These are phyloP conservation scores for Tursiops truncatus DNA, from an alignment of 2,113 vertebrate species.

Conservation along the genomic window DNA sequence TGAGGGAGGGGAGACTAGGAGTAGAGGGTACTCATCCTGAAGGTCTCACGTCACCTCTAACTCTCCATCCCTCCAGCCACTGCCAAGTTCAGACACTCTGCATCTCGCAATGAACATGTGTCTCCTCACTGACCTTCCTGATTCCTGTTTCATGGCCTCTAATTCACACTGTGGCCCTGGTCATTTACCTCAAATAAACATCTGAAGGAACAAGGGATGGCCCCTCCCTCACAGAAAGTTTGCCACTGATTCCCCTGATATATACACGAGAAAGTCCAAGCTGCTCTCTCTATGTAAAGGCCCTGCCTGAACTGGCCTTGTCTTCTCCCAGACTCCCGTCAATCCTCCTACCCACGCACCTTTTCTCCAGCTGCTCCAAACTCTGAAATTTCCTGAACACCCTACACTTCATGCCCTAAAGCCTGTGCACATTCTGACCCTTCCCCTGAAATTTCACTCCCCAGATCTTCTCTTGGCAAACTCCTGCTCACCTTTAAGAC, in stretches of 20 bases:
- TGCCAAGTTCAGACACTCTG: not conserved
- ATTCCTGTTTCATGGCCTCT: not conserved
- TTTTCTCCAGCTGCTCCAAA: not conserved
- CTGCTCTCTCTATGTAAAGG: not conserved
- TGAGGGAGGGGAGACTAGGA: not conserved
- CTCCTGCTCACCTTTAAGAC: not conserved
- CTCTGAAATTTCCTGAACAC: not conserved
- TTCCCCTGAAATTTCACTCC: not conserved
- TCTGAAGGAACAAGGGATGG: not conserved
- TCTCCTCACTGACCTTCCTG: not conserved
- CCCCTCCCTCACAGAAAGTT: not conserved
- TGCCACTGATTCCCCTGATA: not conserved
- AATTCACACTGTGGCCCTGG: not conserved
- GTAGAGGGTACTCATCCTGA: not conserved
- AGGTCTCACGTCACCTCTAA: no score
- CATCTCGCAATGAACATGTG: rapidly evolving
- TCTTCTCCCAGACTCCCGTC: not conserved
- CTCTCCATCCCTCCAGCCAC: not conserved
- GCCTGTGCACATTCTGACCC: not conserved
- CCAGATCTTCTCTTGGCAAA: not conserved
- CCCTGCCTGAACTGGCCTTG: not conserved
- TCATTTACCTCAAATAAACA: not conserved
- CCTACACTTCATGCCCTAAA: not conserved
- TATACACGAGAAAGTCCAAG: not conserved
- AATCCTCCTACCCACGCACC: not conserved